Conservation (phyloP, 2,797 vertebrate genomes). For the Spea hammondii region DNA sequence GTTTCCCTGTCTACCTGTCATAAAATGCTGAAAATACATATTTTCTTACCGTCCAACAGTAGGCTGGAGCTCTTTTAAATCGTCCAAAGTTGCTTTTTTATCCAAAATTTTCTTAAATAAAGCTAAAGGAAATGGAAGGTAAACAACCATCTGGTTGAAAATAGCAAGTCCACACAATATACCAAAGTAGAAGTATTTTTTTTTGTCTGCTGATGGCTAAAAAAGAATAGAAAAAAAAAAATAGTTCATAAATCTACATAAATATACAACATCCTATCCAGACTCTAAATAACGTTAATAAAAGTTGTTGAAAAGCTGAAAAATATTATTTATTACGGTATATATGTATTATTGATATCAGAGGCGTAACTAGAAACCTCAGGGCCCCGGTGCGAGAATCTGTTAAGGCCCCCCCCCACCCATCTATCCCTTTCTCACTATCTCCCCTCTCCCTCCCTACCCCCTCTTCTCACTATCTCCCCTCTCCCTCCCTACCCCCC, state of each 20-base stretch:
- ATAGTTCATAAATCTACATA: neutral
- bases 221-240: conserved; percentile 18
- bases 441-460: too few species aligned
- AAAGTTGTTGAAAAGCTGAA: too few species aligned
- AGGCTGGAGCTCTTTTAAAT: conserved; percentile 62
- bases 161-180: conserved; percentile 61
- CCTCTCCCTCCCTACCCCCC: too few species aligned
- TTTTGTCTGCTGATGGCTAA: conserved; percentile 56
- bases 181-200: conserved; percentile 63
- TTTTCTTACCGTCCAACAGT: conserved; percentile 55
- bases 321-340: too few species aligned
- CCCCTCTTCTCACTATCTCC: too few species aligned
- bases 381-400: too few species aligned
- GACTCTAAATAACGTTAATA: too few species aligned
- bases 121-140: conserved; percentile 65
- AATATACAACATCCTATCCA: too few species aligned
- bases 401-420: too few species aligned
- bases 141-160: conserved; percentile 53
- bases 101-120: conserved; percentile 65
- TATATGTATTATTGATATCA: neutral
- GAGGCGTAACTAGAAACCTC: too few species aligned
- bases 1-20: neutral
- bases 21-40: conserved; percentile 14
- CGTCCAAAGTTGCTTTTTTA: conserved; percentile 56
- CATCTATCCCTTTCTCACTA: too few species aligned